Evolutionary conservation across 2,888 invertebrate species (phyloP).

Genomic region (Phaedon cochleariae): DNA sequence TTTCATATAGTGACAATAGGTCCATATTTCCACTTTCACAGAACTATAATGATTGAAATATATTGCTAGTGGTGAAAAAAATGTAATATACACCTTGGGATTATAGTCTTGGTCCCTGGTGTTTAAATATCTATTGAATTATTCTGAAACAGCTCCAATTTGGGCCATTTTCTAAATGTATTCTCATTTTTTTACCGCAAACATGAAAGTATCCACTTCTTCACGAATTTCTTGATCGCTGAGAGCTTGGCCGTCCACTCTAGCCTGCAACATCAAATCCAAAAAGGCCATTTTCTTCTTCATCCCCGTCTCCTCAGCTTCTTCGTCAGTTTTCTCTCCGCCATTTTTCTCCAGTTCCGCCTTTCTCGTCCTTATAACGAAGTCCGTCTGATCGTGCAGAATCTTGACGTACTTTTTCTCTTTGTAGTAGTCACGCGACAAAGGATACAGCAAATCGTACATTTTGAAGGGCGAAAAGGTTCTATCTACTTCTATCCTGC

Average conservation of each 20-base stretch:
- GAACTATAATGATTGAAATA: too few species aligned
- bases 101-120: too few species aligned
- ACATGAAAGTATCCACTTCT: conserved; percentile 80
- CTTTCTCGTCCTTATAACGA: conserved; percentile 60
- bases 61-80: too few species aligned
- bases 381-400: conserved; percentile 66
- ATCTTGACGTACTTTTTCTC: conserved; percentile 60
- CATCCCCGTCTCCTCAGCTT: conserved; percentile 23
- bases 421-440: conserved; percentile 67
- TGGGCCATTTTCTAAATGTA: too few species aligned
- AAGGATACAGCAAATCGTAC: conserved; percentile 62
- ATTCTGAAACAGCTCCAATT: too few species aligned
- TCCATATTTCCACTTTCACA: too few species aligned
- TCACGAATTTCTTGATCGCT: conserved; percentile 70
- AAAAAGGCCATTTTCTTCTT: conserved; percentile 74
- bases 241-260: conserved; percentile 68
- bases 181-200: too few species aligned
- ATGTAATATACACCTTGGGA: too few species aligned
- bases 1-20: too few species aligned
- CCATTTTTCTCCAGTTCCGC: conserved; percentile 24
- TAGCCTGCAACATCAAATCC: conserved; percentile 68
- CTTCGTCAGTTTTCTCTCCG: conserved; percentile 7
- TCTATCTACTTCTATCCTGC: conserved; percentile 52
- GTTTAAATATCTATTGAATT: too few species aligned
- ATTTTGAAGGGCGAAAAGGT: conserved; percentile 63